A percentile compares a stretch with the other conserved stretches of the same genome.
Evolutionary conservation across 2,113 vertebrate genomes (phyloP).

Genomic region (Catharus fuscescens): DNA sequence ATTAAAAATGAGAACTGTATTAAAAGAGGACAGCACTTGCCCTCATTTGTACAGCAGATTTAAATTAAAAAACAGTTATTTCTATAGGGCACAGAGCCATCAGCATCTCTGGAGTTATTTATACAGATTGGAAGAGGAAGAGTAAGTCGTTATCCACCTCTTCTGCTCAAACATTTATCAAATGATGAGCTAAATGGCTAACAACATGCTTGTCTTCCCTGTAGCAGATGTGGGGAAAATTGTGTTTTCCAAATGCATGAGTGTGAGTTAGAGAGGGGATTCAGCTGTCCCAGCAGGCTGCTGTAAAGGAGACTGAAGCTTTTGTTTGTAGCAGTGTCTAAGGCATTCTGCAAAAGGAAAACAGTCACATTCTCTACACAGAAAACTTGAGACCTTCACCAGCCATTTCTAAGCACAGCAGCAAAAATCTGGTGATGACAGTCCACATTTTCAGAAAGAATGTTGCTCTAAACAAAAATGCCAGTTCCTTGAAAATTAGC

Average conservation of each 20-base stretch:
- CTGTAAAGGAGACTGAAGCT: background rate
- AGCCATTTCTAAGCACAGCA: background rate
- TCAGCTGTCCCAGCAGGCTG: background rate
- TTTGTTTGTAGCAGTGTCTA: background rate
- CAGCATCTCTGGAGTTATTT: background rate
- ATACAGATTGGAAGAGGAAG: background rate
- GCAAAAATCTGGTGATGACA: background rate
- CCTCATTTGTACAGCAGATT: background rate
- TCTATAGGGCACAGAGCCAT: background rate
- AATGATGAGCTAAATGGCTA: background rate
- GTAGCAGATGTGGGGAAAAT: background rate
- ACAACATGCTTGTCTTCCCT: background rate
- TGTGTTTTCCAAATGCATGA: background rate
- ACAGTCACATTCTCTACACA: background rate
- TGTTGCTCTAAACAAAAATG: background rate
- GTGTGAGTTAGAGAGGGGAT: background rate
- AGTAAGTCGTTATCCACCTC: background rate
- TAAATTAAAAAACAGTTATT: background rate
- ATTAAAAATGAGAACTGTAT: background rate
- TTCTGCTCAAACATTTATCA: background rate
- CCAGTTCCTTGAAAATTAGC: background rate
- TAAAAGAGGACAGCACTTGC: background rate
- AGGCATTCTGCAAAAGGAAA: background rate
- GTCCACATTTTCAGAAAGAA: background rate
- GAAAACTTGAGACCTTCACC: background rate